phyloP scores from a whole-genome alignment of 2,888 invertebrate genomes.

The Tinea trinotella region DNA sequence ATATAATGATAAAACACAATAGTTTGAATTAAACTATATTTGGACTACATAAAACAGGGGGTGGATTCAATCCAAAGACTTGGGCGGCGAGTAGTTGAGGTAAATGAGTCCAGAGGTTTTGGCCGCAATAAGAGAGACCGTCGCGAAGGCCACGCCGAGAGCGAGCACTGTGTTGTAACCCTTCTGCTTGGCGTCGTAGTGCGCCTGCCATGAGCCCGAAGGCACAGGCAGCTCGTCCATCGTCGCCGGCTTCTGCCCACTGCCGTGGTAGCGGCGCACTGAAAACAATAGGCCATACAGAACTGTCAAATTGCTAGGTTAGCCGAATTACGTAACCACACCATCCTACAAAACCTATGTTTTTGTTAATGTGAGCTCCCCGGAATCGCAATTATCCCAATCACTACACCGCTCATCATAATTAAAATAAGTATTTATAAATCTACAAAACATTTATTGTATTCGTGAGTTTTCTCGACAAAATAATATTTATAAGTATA shows the following conservation, averaged over 20 bases:
- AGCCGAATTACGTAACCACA: background rate
- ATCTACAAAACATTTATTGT: background rate
- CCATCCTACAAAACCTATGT: background rate
- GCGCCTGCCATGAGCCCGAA: constrained; percentile 82
- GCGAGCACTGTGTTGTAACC: constrained; percentile 78
- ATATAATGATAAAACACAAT: too few species aligned
- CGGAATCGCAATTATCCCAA: background rate
- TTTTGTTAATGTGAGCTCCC: background rate
- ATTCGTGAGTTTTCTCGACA: background rate
- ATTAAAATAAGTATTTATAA: too few species aligned
- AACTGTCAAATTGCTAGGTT: background rate
- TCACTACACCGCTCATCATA: too few species aligned
- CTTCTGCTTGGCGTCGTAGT: constrained; percentile 75
- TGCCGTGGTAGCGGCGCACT: constrained; percentile 57
- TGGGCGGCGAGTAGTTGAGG: constrained; percentile 76
- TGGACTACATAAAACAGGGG: background rate
- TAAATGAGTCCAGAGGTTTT: constrained; percentile 74
- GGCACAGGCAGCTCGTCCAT: constrained; percentile 87
- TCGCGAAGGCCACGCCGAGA: constrained; percentile 68
- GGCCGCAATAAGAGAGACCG: constrained; percentile 61
- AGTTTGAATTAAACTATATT: constrained; percentile 21
- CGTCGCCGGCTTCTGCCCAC: constrained; percentile 57
- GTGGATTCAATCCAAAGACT: constrained; percentile 62
- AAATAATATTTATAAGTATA: background rate
- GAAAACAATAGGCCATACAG: background rate